These are phyloP conservation scores for Amphipyra berbera DNA, from an alignment of 2,888 invertebrate species.

Conservation along the genomic window DNA sequence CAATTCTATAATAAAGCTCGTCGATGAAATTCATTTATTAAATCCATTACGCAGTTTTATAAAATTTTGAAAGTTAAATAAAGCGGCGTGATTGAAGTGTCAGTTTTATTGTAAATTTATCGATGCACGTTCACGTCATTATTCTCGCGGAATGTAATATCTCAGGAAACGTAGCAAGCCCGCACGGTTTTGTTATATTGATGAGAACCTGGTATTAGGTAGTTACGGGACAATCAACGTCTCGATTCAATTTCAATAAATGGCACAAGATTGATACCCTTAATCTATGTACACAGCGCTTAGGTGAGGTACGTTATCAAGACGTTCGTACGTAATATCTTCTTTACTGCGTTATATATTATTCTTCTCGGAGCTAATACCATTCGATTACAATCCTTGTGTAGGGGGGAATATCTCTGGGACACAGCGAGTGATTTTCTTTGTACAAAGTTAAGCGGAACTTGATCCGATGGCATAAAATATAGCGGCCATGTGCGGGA, in stretches of 20 bases:
- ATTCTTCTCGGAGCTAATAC: slow-evolving; percentile 58
- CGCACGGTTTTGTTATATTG: slow-evolving; percentile 38
- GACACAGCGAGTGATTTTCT: slow-evolving; percentile 58
- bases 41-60: slow-evolving; percentile 8
- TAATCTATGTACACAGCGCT: slow-evolving; percentile 58
- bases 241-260: slow-evolving; percentile 62
- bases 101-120: slow-evolving; percentile 39
- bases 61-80: slow-evolving; percentile 23
- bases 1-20: too few relatives aligned
- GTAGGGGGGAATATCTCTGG: slow-evolving; percentile 53
- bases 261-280: slow-evolving; percentile 57
- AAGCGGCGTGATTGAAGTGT: slow-evolving; percentile 35
- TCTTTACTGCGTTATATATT: slow-evolving; percentile 53
- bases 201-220: slow-evolving; percentile 52
- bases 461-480: slow-evolving; percentile 60
- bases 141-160: slow-evolving; percentile 32
- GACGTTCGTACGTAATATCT: slow-evolving; percentile 53
- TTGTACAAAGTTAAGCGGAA: slow-evolving; percentile 61
- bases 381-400: slow-evolving; percentile 59
- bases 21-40: neutral
- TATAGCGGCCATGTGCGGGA: slow-evolving; percentile 57
- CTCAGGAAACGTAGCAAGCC: slow-evolving; percentile 17
- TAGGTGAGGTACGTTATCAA: slow-evolving; percentile 54
- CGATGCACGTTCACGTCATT: slow-evolving; percentile 25
- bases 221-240: slow-evolving; percentile 57